Evolutionary conservation across 2,888 invertebrate genomes (phyloP).

Genomic region (Tortrix viridana): DNA sequence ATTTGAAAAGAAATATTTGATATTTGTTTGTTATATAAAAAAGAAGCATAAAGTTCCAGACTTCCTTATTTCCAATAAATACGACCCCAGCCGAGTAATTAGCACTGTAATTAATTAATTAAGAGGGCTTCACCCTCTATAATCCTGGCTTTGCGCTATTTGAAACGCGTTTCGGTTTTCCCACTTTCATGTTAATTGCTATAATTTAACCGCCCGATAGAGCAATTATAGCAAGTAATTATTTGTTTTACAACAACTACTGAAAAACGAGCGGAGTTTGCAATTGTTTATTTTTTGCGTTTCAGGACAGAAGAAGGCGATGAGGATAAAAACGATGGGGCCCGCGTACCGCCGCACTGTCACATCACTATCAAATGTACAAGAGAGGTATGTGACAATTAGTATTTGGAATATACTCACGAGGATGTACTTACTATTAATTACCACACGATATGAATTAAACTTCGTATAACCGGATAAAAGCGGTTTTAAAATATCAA

Average conservation of each 20-base stretch:
- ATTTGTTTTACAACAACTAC: neutral
- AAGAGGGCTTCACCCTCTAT: no score
- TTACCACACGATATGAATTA: no score
- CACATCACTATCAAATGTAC: constrained; percentile 96
- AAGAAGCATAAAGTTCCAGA: no score
- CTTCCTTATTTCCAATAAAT: no score
- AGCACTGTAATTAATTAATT: neutral
- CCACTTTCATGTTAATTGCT: neutral
- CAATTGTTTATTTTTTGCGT: constrained; percentile 18
- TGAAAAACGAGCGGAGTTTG: neutral
- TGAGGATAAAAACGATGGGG: constrained; percentile 72
- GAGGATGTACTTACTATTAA: no score
- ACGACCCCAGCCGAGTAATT: neutral
- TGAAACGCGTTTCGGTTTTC: neutral
- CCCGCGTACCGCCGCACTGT: constrained; percentile 91
- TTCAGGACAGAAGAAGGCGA: constrained; percentile 67
- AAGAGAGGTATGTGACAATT: constrained; percentile 88
- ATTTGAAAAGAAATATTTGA: no score
- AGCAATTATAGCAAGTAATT: neutral
- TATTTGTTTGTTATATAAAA: no score
- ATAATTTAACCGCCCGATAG: neutral
- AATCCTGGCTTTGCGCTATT: constrained; percentile 4
- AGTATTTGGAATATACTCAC: neutral
- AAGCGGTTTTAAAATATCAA: no score
- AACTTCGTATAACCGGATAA: no score